phyloP scores from a whole-genome alignment of 2,113 vertebrate genomes.

The Limnothrissa miodon region DNA sequence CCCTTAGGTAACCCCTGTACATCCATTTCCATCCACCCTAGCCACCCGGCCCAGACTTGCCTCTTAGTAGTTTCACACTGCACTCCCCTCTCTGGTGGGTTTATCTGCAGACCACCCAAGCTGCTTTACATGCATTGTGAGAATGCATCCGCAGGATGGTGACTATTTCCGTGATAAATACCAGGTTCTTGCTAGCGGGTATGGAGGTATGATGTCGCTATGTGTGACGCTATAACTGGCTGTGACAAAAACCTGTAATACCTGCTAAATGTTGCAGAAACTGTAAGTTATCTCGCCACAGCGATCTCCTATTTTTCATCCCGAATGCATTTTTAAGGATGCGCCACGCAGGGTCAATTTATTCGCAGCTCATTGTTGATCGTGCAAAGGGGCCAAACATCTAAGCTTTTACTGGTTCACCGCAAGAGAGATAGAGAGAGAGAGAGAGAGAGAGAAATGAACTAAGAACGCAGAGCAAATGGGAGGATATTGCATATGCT shows the following conservation, averaged over 20 bases:
- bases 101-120: background rate
- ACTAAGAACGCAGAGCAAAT: constrained; percentile 7
- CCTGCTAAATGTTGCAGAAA: background rate
- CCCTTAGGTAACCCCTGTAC: background rate
- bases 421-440: background rate
- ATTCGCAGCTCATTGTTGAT: background rate
- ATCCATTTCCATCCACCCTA: background rate
- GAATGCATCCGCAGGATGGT: background rate
- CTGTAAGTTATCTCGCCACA: background rate
- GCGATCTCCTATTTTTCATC: background rate
- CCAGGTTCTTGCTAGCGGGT: background rate
- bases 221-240: background rate
- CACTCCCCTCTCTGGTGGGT: background rate
- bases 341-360: background rate
- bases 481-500: background rate
- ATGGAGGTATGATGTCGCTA: background rate
- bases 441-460: constrained; percentile 5
- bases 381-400: background rate
- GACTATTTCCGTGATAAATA: background rate
- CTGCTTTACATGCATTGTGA: background rate
- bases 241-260: background rate
- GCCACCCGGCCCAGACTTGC: background rate
- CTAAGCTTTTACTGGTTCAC: background rate
- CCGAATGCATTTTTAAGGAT: background rate
- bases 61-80: too few species aligned